phyloP scores from a whole-genome alignment of 1,140 invertebrate genomes.

The Cotesia vestalis region DNA sequence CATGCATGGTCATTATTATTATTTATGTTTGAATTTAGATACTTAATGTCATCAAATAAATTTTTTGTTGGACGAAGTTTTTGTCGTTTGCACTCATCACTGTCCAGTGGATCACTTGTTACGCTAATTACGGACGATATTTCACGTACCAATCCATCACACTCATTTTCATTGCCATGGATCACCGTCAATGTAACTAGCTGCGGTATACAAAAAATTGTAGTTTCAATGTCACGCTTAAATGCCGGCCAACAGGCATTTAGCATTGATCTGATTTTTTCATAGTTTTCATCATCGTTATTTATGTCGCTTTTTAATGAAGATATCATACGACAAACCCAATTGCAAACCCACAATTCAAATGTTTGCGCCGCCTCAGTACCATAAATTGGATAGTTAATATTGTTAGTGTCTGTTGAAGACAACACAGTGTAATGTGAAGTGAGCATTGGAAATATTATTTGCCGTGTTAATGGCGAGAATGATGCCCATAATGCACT shows the following conservation, averaged over 20 bases:
- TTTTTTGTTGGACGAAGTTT: constrained; percentile 45
- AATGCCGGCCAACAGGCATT: constrained; percentile 76
- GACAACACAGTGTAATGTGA: constrained; percentile 64
- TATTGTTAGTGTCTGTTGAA: constrained; percentile 38
- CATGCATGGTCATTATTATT: neutral
- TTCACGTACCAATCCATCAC: constrained; percentile 53
- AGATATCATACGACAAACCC: constrained; percentile 61
- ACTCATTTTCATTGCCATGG: constrained; percentile 45
- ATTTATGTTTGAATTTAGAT: neutral
- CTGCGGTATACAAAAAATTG: constrained; percentile 78
- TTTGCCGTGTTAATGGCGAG: constrained; percentile 72
- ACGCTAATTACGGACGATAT: constrained; percentile 58
- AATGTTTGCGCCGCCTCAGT: constrained; percentile 72
- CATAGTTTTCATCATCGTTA: constrained; percentile 29
- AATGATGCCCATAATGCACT: constrained; percentile 73
- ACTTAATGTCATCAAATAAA: neutral
- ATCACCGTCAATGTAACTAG: constrained; percentile 65
- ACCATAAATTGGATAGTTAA: constrained; percentile 60
- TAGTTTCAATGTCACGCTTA: constrained; percentile 72
- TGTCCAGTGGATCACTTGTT: constrained; percentile 50
- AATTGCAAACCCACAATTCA: constrained; percentile 78
- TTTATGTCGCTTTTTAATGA: constrained; percentile 33
- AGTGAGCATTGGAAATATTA: constrained; percentile 76
- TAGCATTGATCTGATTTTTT: constrained; percentile 61
- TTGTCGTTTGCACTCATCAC: constrained; percentile 50